These are phyloP conservation scores for Gobio occitaniae DNA, from an alignment of 2,797 vertebrate species.

Conservation along the genomic window DNA sequence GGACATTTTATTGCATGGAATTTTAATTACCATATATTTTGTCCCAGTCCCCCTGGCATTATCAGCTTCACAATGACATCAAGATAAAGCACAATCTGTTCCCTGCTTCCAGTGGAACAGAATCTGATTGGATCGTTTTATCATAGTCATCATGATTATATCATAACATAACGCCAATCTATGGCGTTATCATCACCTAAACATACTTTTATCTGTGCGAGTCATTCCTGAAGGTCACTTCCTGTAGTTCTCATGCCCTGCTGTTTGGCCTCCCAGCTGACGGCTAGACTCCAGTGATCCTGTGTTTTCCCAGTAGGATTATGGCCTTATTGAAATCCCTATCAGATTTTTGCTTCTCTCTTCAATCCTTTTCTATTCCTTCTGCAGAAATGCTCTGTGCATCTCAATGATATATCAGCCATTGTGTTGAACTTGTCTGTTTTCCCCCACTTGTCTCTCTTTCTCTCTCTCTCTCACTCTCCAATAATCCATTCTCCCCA, in stretches of 20 bases:
- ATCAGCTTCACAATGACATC: constrained; percentile 34
- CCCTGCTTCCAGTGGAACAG: background rate
- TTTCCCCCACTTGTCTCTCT: background rate
- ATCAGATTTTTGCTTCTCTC: constrained; percentile 39
- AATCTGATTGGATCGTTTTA: constrained; percentile 14
- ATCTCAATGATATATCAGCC: constrained; percentile 59
- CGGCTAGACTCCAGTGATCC: constrained; percentile 31
- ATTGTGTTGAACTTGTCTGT: constrained; percentile 49
- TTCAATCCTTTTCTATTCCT: constrained; percentile 46
- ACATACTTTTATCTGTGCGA: constrained; percentile 5
- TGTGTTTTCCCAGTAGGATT: constrained; percentile 48
- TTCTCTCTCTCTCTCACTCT: constrained; percentile 9
- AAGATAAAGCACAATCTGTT: constrained; percentile 23
- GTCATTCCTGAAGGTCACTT: constrained; percentile 37
- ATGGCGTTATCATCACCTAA: background rate
- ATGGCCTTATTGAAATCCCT: constrained; percentile 46
- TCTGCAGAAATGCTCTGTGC: constrained; percentile 42
- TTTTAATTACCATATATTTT: constrained; percentile 10
- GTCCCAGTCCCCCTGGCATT: background rate
- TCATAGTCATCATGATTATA: constrained; percentile 21
- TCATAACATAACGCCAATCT: constrained; percentile 1
- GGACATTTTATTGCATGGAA: background rate
- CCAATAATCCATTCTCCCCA: constrained; percentile 57
- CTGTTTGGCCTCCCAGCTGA: constrained; percentile 27
- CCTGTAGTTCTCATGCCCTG: constrained; percentile 37